Percentiles rank a stretch among this genome's conserved stretches.
Evolutionary conservation across 2,113 vertebrate genomes (phyloP).

Genomic region (Erythrocebus patas): DNA sequence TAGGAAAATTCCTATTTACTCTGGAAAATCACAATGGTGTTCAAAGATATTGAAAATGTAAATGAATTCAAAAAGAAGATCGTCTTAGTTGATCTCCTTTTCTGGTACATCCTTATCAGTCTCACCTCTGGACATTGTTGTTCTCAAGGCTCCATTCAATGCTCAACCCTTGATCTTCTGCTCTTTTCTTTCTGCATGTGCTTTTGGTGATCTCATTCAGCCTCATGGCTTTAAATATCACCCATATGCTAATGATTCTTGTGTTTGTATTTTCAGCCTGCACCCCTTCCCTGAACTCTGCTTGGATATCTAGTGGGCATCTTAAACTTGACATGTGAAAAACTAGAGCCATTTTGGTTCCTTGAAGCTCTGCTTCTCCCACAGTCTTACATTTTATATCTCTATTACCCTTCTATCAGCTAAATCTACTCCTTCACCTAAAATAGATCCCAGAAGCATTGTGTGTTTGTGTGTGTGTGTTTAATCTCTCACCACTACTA

Average conservation of each 20-base stretch:
- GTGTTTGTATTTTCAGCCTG: background rate
- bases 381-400: background rate
- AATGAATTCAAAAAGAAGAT: background rate
- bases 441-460: background rate
- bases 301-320: background rate
- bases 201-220: background rate
- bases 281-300: background rate
- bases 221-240: background rate
- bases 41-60: background rate
- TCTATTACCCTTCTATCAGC: background rate
- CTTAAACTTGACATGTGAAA: background rate
- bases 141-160: background rate
- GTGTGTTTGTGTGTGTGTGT: too few species aligned
- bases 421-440: background rate
- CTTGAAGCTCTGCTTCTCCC: background rate
- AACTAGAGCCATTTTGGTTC: background rate
- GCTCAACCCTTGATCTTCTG: background rate
- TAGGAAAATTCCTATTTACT: background rate
- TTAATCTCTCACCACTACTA: background rate
- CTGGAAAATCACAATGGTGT: background rate
- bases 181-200: background rate
- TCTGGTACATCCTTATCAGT: background rate
- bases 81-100: background rate
- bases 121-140: background rate
- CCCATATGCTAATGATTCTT: background rate